phyloP scores from a whole-genome alignment of 2,888 invertebrate genomes.

The Erebia epiphron region DNA sequence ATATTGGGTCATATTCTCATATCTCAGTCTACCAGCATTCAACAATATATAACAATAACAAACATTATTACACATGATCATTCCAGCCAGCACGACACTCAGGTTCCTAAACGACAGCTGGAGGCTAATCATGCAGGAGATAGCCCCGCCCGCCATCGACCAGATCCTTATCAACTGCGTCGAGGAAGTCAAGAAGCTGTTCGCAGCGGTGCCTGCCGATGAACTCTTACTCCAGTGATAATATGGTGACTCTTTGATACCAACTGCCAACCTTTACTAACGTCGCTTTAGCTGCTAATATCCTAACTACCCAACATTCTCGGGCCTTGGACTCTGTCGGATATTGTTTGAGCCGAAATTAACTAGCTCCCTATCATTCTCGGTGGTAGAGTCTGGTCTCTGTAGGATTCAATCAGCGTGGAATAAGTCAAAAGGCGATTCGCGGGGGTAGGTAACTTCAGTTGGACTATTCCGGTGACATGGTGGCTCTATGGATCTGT shows the following conservation, averaged over 20 bases:
- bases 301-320: too few species aligned
- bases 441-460: too few species aligned
- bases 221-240: constrained; percentile 57
- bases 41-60: background rate
- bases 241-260: constrained; percentile 55
- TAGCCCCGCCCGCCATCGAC: constrained; percentile 71
- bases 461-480: background rate
- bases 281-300: too few species aligned
- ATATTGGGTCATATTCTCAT: too few species aligned
- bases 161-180: constrained; percentile 68
- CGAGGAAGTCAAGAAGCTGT: constrained; percentile 65
- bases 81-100: constrained; percentile 73
- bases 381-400: too few species aligned
- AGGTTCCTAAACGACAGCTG: constrained; percentile 76
- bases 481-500: background rate
- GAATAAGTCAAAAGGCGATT: too few species aligned
- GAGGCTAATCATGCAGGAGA: constrained; percentile 74
- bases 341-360: too few species aligned
- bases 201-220: constrained; percentile 57
- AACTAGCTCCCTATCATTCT: too few species aligned
- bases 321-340: too few species aligned
- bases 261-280: too few species aligned
- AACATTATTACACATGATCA: constrained; percentile 1
- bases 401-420: too few species aligned
- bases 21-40: too few species aligned